Evolutionary conservation across 1,140 invertebrate species (phyloP).

Genomic region (Semibalanus balanoides): DNA sequence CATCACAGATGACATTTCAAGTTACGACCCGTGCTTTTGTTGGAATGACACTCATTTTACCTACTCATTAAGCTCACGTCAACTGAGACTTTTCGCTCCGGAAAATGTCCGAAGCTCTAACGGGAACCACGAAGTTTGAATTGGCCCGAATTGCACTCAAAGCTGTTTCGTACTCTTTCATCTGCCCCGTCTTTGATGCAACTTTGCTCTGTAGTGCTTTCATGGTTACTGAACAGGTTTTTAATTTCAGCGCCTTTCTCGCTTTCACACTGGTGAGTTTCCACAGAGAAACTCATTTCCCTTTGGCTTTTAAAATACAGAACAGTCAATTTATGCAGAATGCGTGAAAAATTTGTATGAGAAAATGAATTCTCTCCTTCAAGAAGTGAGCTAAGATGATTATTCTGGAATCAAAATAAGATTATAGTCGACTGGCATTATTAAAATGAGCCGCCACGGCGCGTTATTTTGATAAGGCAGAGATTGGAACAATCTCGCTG

Average conservation of each 20-base stretch:
- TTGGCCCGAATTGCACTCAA: neutral
- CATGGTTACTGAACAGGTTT: neutral
- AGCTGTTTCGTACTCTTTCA: neutral
- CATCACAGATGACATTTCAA: neutral
- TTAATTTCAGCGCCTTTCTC: neutral
- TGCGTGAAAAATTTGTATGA: conserved; percentile 1
- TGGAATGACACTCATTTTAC: neutral
- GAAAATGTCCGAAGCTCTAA: neutral
- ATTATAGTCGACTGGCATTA: neutral
- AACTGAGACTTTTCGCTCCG: neutral
- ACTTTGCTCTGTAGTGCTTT: neutral
- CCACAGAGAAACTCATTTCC: neutral
- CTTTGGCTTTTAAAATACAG: neutral
- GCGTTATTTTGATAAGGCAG: conserved; percentile 21
- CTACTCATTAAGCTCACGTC: neutral
- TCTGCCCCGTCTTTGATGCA: neutral
- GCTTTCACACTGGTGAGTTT: neutral
- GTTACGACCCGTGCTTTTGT: neutral
- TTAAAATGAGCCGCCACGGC: conserved; percentile 36
- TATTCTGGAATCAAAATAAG: neutral
- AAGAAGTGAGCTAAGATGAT: conserved; percentile 1
- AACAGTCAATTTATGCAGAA: neutral
- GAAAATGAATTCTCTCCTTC: neutral
- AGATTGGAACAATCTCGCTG: conserved; percentile 8
- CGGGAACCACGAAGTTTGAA: neutral